These are phyloP conservation scores for Spinus pinus DNA, from an alignment of 2,797 vertebrate species.

Conservation along the genomic window DNA sequence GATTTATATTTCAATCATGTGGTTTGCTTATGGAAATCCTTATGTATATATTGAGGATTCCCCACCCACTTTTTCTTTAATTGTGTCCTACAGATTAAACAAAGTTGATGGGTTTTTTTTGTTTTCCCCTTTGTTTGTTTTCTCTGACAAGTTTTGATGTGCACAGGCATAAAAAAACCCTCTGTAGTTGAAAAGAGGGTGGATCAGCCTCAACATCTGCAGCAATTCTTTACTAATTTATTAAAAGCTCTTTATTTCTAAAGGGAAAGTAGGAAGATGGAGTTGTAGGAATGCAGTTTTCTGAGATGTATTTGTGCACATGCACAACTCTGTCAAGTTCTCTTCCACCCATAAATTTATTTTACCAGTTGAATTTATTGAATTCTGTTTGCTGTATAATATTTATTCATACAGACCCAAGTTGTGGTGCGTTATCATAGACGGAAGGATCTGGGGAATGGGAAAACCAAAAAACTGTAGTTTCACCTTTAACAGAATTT, in stretches of 20 bases:
- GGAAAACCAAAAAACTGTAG: not conserved
- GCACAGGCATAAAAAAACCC: not conserved
- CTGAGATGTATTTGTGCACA: not conserved
- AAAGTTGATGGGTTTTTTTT: not conserved
- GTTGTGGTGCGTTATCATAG: not conserved
- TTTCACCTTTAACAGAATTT: not conserved
- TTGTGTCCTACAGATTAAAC: not conserved
- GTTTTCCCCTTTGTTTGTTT: not conserved
- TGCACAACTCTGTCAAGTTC: not conserved
- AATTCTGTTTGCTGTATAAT: not conserved
- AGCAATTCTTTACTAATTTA: not conserved
- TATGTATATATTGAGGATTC: not conserved
- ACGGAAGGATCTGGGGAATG: not conserved
- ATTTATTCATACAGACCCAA: not conserved
- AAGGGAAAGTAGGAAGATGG: not conserved
- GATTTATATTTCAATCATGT: fast-evolving
- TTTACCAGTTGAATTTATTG: not conserved
- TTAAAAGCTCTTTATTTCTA: not conserved
- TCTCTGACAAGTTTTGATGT: not conserved
- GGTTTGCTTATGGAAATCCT: not conserved
- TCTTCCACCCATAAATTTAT: not conserved
- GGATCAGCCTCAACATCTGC: not conserved
- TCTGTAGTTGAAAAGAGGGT: not conserved
- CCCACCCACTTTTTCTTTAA: not conserved
- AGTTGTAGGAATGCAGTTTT: not conserved